Conservation (phyloP, 2,113 vertebrate species). For the Vulpes lagopus region DNA sequence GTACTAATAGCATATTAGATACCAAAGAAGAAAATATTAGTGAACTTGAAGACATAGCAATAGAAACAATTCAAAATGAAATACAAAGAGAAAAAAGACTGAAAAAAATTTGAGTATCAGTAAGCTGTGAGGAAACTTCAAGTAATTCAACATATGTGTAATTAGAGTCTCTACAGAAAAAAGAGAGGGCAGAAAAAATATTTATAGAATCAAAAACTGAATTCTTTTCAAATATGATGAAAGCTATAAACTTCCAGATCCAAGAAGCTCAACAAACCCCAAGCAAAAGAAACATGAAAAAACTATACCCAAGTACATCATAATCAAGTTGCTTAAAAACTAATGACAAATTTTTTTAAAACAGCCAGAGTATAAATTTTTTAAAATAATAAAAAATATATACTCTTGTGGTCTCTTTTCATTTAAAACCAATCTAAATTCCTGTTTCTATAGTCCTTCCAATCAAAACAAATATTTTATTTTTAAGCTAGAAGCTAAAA, state of each 20-base stretch:
- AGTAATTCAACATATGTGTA: not conserved
- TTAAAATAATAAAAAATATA: not conserved
- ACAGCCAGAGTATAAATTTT: not conserved
- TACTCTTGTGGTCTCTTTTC: not conserved
- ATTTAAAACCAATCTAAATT: not conserved
- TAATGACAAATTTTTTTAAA: conserved; percentile 1
- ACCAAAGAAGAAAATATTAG: not conserved
- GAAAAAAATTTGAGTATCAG: not conserved
- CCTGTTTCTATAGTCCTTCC: not conserved
- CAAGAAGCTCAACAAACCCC: not conserved
- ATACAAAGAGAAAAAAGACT: not conserved
- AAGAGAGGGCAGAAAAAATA: not conserved
- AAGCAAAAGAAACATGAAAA: conserved; percentile 14
- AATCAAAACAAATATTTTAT: conserved; percentile 1
- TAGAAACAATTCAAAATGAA: conserved; percentile 41
- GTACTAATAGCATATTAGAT: not conserved
- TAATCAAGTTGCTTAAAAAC: conserved; percentile 35
- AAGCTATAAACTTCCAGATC: conserved; percentile 14
- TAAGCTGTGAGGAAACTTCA: not conserved
- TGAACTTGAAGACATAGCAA: not conserved
- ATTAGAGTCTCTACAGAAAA: not conserved
- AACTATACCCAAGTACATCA: not conserved
- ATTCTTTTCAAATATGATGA: conserved; percentile 22
- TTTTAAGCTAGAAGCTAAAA: not conserved
- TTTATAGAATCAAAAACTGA: not conserved